Conservation (phyloP, 1,140 invertebrate genomes). For the Aphelenchoides fujianensis region DNA sequence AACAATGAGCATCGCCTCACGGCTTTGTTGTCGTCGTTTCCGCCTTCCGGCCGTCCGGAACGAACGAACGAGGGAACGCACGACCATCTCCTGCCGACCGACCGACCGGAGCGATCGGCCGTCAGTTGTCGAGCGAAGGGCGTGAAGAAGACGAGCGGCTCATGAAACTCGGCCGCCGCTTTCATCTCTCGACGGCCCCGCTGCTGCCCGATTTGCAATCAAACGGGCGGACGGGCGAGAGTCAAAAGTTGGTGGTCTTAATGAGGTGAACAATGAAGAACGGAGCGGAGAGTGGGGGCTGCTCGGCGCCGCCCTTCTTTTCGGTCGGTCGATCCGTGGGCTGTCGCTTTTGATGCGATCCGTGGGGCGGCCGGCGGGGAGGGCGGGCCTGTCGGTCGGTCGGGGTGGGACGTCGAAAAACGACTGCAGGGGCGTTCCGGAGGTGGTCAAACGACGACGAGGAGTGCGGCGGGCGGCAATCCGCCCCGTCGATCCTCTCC, state of each 20-base stretch:
- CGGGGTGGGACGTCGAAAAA: too few relatives aligned
- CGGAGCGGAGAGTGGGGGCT: background rate
- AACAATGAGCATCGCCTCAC: too few relatives aligned
- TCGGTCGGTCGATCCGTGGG: too few relatives aligned
- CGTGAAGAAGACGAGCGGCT: too few relatives aligned
- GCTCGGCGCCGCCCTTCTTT: too few relatives aligned
- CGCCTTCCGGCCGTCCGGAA: too few relatives aligned
- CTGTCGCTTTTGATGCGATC: background rate
- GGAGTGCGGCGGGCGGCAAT: background rate
- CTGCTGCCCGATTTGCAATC: background rate
- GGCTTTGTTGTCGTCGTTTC: too few relatives aligned
- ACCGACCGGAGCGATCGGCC: too few relatives aligned
- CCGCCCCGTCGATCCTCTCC: background rate
- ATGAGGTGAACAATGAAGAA: background rate
- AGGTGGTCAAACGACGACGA: background rate
- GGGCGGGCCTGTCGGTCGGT: background rate
- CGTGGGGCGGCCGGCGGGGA: background rate
- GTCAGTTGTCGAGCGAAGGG: too few relatives aligned
- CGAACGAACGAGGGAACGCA: too few relatives aligned
- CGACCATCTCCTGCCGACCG: too few relatives aligned
- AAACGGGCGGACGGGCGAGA: background rate
- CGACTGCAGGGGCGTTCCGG: background rate
- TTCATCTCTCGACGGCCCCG: background rate
- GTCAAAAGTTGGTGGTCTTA: conserved; percentile 1
- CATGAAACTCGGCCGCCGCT: background rate